Evolutionary conservation across 2,888 invertebrate genomes (phyloP).

Genomic region (Thecophora atra): DNA sequence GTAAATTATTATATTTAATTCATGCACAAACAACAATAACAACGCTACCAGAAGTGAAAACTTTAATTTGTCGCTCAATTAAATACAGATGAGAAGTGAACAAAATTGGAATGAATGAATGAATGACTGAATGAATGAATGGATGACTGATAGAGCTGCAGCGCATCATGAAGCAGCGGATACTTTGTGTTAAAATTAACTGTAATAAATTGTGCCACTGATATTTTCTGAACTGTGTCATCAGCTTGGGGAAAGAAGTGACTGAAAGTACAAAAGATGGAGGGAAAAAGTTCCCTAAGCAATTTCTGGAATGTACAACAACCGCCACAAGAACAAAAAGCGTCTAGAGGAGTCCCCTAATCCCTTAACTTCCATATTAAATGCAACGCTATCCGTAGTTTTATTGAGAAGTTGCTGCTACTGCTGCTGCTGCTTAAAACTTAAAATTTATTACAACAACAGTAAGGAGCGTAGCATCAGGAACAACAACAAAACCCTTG

Average conservation of each 20-base stretch:
- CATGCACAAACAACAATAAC: background rate
- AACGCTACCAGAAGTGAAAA: background rate
- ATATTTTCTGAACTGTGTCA: background rate
- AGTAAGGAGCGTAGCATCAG: no score
- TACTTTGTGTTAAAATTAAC: background rate
- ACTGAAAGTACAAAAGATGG: background rate
- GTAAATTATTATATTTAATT: conserved; percentile 6
- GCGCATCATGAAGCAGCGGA: background rate
- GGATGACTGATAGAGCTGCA: background rate
- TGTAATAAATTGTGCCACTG: conserved; percentile 14
- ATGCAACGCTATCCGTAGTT: no score
- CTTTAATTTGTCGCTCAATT: conserved; percentile 18
- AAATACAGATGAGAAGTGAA: conserved; percentile 9
- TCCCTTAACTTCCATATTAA: no score
- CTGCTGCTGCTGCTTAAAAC: no score
- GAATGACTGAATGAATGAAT: conserved; percentile 7
- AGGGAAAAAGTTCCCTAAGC: no score
- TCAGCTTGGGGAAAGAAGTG: background rate
- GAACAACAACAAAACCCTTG: no score
- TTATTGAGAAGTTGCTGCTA: no score
- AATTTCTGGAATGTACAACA: no score
- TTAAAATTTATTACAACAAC: no score
- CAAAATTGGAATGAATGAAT: background rate
- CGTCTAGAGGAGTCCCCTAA: no score
- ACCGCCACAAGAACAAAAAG: no score